Evolutionary conservation across 1,140 invertebrate genomes (phyloP), one percentile per base, ranked within the genome.

Genomic region (Rhagoletis zephyria): DNA sequence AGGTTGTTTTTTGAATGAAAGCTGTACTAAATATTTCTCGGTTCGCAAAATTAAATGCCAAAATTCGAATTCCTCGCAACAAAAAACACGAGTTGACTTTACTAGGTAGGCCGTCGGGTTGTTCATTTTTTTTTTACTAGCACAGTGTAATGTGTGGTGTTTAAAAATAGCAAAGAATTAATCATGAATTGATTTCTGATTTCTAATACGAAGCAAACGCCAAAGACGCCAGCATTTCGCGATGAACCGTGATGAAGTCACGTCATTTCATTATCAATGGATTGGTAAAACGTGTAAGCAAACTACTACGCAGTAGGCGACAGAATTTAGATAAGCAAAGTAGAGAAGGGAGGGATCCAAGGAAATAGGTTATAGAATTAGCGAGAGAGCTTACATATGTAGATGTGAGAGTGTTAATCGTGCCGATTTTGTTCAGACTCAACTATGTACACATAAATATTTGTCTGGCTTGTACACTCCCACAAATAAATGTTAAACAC

Each of bases 151-250:
- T 48, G 48, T 45, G 45, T 74, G 4, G 40, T 48, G 40, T 74
- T 42, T 74, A 74, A 74, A 74, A 74, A 74, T 74, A 74, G 67
- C 5, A 45, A 74, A n/a, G 67, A n/a, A 74, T 74, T 74, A 74
- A 74, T 74, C 67, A 74, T 16, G 40, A 30, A 74, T 74, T 74
- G 67, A 74, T 74, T 74, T 74, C 10, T 30, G 30, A 30, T 30
- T 74, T 74, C 42, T 74, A 45, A 16, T 74, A 74, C 42, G 40
- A 48, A 48, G 14, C 40, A 12, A 63, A 63, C 67, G 40, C 30
- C 30, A 42, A 9, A 63, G 4, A 19, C 42, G 12, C 16, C 40
- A 14, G 12, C 67, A 4, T 40, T 14, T 14, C 40, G 42, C 42
- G 67, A 16, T 40, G 67, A 67, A 67, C 0, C 9, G 65, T 30